Percentiles rank a stretch among this genome's conserved stretches.
phyloP scores from a whole-genome alignment of 2,113 vertebrate species.

The Rhynchomys soricoides region DNA sequence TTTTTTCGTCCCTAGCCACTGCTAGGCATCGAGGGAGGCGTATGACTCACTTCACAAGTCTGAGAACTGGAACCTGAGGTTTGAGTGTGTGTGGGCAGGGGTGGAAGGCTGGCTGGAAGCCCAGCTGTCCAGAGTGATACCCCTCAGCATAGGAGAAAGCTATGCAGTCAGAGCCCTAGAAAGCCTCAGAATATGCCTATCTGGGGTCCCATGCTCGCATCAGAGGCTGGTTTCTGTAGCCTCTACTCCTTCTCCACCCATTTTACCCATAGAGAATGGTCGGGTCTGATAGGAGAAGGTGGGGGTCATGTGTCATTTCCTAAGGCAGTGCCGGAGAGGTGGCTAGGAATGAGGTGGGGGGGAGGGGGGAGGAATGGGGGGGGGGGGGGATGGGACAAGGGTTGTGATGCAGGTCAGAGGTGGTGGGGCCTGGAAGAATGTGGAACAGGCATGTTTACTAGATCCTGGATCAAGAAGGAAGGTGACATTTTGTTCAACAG shows the following conservation, averaged over 20 bases:
- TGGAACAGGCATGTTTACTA: rapidly evolving
- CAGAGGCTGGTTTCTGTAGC: neutral
- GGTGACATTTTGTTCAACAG: neutral
- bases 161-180: rapidly evolving
- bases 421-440: neutral
- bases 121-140: neutral
- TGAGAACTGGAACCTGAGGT: neutral
- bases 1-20: neutral
- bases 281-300: neutral
- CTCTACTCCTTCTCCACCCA: neutral
- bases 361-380: neutral
- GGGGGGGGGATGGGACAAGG: neutral
- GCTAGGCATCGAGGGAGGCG: neutral
- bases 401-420: neutral
- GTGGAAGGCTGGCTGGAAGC: neutral
- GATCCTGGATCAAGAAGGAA: neutral
- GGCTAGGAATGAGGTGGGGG: neutral
- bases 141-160: neutral
- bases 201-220: neutral
- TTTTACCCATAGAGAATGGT: too few relatives aligned
- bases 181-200: rapidly evolving
- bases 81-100: neutral
- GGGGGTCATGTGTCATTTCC: too few relatives aligned
- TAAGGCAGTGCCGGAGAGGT: too few relatives aligned
- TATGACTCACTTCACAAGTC: neutral